phyloP scores from a whole-genome alignment of 2,797 vertebrate genomes.

The Anguilla anguilla region DNA sequence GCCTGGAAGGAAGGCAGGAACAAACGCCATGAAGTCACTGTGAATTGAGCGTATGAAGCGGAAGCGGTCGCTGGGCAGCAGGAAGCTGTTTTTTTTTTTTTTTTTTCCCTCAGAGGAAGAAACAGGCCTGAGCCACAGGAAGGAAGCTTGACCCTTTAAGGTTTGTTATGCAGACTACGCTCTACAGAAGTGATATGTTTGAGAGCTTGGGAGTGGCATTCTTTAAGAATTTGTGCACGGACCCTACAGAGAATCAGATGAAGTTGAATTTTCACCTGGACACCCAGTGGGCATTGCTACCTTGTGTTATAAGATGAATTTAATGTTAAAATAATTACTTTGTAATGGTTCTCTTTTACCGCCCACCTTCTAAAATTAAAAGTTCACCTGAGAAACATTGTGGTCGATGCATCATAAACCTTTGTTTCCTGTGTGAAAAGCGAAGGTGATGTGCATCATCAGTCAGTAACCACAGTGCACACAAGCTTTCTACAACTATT shows the following conservation, averaged over 20 bases:
- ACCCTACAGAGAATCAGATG: constrained; percentile 21
- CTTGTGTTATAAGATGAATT: background rate
- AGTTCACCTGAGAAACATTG: background rate
- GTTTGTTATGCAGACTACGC: constrained; percentile 6
- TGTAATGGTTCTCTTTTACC: background rate
- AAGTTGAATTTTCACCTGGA: constrained; percentile 31
- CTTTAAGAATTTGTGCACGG: constrained; percentile 33
- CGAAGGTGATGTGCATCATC: background rate
- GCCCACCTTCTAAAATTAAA: background rate
- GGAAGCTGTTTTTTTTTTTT: constrained; percentile 39
- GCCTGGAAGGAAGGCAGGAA: constrained; percentile 40
- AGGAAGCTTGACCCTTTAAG: constrained; percentile 28
- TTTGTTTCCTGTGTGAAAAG: background rate
- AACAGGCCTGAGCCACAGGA: background rate
- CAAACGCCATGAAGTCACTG: constrained; percentile 48
- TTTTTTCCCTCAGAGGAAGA: constrained; percentile 20
- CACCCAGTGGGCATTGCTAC: background rate
- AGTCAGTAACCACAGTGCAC: background rate
- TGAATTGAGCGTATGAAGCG: constrained; percentile 47
- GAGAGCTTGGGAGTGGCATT: constrained; percentile 41
- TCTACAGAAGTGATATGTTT: constrained; percentile 12
- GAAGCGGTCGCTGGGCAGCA: constrained; percentile 28
- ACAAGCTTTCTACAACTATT: background rate
- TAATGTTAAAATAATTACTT: background rate
- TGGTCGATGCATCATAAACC: background rate